These are phyloP conservation scores for Stenichneumon culpator DNA, from an alignment of 2,888 invertebrate species.

Conservation along the genomic window DNA sequence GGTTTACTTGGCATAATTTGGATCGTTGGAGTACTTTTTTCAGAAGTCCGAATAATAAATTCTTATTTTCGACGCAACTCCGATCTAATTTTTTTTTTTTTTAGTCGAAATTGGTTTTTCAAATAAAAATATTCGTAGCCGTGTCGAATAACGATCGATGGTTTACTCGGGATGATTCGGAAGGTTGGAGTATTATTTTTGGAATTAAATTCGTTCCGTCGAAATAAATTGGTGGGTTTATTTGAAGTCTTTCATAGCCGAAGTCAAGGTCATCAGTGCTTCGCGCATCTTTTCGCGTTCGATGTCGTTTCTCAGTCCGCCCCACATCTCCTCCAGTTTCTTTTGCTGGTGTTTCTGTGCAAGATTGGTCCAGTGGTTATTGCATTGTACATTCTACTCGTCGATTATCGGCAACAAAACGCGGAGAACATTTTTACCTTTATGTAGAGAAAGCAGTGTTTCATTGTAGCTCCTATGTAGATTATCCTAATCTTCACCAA, in stretches of 20 bases:
- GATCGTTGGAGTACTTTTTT: too few relatives aligned
- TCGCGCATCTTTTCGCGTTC: slow-evolving; percentile 87
- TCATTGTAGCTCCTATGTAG: slow-evolving; percentile 92
- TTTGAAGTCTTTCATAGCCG: slow-evolving; percentile 80
- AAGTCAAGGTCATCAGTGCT: slow-evolving; percentile 82
- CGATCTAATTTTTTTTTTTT: too few relatives aligned
- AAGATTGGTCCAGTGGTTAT: background rate
- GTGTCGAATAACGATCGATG: background rate
- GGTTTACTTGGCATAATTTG: too few relatives aligned
- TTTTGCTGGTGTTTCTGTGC: slow-evolving; percentile 88
- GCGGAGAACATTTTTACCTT: slow-evolving; percentile 75
- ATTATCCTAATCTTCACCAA: slow-evolving; percentile 88
- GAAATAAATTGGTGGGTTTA: slow-evolving; percentile 50
- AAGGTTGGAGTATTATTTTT: too few relatives aligned
- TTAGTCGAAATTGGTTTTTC: too few relatives aligned
- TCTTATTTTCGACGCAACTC: background rate
- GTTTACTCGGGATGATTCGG: background rate
- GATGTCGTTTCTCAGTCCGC: slow-evolving; percentile 87
- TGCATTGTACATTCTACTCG: background rate
- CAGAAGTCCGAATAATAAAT: too few relatives aligned
- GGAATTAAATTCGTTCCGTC: background rate
- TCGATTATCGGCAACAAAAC: background rate
- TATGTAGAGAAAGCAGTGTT: slow-evolving; percentile 92
- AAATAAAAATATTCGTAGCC: too few relatives aligned
- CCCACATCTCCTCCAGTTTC: slow-evolving; percentile 89